Conservation (phyloP, 2,888 invertebrate species). For the Hydrotaea cyrtoneurina region DNA sequence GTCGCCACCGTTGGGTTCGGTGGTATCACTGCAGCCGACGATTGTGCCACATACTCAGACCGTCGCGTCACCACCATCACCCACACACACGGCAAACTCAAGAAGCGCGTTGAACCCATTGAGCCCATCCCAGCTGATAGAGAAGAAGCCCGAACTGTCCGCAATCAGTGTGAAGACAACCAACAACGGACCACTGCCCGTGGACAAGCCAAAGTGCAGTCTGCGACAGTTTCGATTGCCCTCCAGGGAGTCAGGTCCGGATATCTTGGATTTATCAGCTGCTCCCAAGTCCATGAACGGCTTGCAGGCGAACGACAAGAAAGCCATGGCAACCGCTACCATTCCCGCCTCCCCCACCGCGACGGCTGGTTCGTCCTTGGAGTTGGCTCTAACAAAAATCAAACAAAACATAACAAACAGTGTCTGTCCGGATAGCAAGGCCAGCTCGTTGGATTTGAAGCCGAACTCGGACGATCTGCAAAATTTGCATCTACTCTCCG, state of each 20-base stretch:
- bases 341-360: conserved; percentile 71
- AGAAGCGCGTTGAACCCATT: not conserved
- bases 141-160: not conserved
- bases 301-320: conserved; percentile 31
- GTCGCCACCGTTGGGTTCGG: conserved; percentile 61
- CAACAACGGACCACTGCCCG: conserved; percentile 28
- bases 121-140: not conserved
- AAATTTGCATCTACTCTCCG: conserved; percentile 83
- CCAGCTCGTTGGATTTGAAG: conserved; percentile 23
- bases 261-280: conserved; percentile 82
- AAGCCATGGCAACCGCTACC: not conserved
- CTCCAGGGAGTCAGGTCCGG: conserved; percentile 81
- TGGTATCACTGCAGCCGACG: conserved; percentile 24
- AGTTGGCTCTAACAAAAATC: conserved; percentile 79
- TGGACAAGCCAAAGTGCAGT: conserved; percentile 73
- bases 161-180: not conserved
- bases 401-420: conserved; percentile 76
- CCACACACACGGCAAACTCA: not conserved
- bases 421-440: conserved; percentile 29
- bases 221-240: conserved; percentile 77
- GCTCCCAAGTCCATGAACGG: conserved; percentile 62
- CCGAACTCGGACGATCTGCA: conserved; percentile 78
- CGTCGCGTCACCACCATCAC: not conserved
- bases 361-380: conserved; percentile 70
- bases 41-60: conserved; percentile 14